A percentile compares a stretch with the other conserved stretches of the same genome.
phyloP scores from a whole-genome alignment of 2,797 vertebrate genomes.

The Orestias chungarensis region DNA sequence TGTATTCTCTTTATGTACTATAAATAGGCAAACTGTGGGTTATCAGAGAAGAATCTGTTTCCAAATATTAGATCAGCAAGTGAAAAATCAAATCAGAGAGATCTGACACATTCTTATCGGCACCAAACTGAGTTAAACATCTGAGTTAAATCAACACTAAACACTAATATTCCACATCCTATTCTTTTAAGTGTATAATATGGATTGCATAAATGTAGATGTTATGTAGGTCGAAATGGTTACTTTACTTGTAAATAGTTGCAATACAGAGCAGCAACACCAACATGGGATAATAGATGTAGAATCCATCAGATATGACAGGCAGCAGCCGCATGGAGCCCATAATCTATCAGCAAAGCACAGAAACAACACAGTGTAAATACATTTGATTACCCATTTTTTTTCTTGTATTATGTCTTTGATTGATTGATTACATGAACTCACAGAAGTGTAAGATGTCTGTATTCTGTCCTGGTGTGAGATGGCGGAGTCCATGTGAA shows the following conservation, averaged over 20 bases:
- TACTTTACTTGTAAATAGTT: constrained; percentile 89
- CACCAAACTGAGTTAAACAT: neutral
- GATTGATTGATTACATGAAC: constrained; percentile 50
- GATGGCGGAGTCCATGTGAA: constrained; percentile 94
- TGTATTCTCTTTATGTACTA: neutral
- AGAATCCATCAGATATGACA: constrained; percentile 94
- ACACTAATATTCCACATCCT: neutral
- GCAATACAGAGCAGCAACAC: constrained; percentile 94
- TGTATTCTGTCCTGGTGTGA: constrained; percentile 87
- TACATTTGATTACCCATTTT: neutral
- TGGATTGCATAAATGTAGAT: neutral
- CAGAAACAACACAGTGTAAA: neutral
- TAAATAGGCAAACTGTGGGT: neutral
- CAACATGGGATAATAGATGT: constrained; percentile 97
- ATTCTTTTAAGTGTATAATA: neutral
- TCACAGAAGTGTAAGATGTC: constrained; percentile 94
- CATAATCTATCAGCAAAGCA: constrained; percentile 86
- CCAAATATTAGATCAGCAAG: neutral
- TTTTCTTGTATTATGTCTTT: neutral
- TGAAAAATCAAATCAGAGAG: neutral
- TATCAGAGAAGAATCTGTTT: neutral
- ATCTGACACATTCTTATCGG: neutral
- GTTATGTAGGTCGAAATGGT: neutral
- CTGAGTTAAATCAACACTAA: neutral
- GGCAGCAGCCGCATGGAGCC: constrained; percentile 92